These are phyloP conservation scores for Lampris incognitus DNA, from an alignment of 2,113 vertebrate species.

Conservation along the genomic window DNA sequence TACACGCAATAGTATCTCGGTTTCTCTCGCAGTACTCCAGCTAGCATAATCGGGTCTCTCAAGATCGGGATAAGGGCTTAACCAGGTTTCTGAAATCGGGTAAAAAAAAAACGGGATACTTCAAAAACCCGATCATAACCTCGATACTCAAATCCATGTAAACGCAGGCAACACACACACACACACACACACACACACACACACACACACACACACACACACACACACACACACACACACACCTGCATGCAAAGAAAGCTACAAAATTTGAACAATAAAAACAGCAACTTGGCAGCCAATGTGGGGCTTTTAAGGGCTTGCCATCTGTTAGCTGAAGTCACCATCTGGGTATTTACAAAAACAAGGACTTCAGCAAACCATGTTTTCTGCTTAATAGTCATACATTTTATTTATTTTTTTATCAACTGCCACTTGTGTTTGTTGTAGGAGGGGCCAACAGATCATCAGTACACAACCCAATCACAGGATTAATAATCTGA, in stretches of 20 bases:
- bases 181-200: slow-evolving; percentile 9
- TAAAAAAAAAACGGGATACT: too few species aligned
- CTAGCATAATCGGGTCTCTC: too few species aligned
- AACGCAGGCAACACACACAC: not conserved
- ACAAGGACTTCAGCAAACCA: not conserved
- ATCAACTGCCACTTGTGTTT: too few species aligned
- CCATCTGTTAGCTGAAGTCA: slow-evolving; percentile 5
- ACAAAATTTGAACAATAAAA: slow-evolving; percentile 42
- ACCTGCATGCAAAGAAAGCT: slow-evolving; percentile 42
- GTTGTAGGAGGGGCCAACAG: too few species aligned
- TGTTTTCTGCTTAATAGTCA: not conserved
- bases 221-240: not conserved
- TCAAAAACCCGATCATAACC: too few species aligned
- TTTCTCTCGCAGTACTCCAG: too few species aligned
- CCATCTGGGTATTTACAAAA: slow-evolving; percentile 7
- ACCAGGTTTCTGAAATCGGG: too few species aligned
- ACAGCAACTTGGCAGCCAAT: slow-evolving; percentile 21
- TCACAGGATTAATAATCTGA: not conserved
- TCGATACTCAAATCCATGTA: too few species aligned
- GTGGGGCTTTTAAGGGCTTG: slow-evolving; percentile 16
- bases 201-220: not conserved
- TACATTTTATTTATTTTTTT: not conserved
- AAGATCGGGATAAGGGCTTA: too few species aligned
- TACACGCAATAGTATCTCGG: too few species aligned
- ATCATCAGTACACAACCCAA: too few species aligned